These are phyloP conservation scores for Oryzias dopingdopingensis DNA, from an alignment of 2,797 vertebrate genomes.

Conservation along the genomic window DNA sequence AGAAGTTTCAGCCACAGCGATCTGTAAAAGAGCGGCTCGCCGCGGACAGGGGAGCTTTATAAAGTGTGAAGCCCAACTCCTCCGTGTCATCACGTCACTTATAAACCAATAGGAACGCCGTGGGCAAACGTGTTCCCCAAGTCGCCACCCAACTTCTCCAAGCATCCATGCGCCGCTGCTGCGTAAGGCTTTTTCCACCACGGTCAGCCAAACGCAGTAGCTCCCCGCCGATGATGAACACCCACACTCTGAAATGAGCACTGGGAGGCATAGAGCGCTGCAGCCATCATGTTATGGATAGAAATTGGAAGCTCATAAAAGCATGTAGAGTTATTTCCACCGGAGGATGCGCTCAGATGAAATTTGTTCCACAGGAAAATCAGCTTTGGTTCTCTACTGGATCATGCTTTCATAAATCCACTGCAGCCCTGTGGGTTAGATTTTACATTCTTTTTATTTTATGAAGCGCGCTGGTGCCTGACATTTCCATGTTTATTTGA, in stretches of 20 bases:
- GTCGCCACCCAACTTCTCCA: conserved; percentile 71
- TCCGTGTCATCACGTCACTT: conserved; percentile 71
- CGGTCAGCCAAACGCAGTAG: conserved; percentile 40
- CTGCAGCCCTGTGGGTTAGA: not conserved
- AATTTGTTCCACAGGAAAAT: conserved; percentile 17
- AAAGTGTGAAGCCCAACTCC: conserved; percentile 74
- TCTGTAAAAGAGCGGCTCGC: conserved; percentile 59
- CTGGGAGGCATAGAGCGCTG: conserved; percentile 38
- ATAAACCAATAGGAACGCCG: conserved; percentile 79
- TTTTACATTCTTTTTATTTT: not conserved
- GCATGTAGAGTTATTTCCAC: conserved; percentile 24
- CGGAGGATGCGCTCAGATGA: conserved; percentile 9
- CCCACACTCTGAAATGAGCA: conserved; percentile 17
- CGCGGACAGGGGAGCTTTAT: conserved; percentile 73
- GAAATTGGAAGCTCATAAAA: conserved; percentile 16
- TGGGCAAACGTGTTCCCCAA: conserved; percentile 68
- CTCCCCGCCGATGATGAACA: conserved; percentile 25
- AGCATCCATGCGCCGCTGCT: conserved; percentile 62
- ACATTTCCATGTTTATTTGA: conserved; percentile 9
- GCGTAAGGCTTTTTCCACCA: conserved; percentile 56
- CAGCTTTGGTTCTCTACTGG: not conserved
- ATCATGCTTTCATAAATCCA: not conserved
- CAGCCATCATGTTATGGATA: conserved; percentile 34
- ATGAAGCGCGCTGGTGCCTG: not conserved
- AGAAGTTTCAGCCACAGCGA: conserved; percentile 60